Percentiles rank a stretch among this genome's conserved stretches.
phyloP scores from a whole-genome alignment of 1,140 invertebrate genomes.

The Drosophila carrolli region DNA sequence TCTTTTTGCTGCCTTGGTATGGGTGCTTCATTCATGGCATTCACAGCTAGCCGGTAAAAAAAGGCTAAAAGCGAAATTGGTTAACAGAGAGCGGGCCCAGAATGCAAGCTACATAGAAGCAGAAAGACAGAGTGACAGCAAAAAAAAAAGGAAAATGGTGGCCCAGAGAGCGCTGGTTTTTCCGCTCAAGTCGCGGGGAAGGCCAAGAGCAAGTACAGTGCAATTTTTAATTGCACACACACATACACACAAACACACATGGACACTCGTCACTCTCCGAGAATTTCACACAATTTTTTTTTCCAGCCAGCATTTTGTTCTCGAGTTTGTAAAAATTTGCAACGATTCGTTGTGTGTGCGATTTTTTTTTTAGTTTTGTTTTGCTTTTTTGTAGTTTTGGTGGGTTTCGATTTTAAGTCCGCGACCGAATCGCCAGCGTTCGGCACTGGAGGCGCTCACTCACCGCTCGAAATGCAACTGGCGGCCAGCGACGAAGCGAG shows the following conservation, averaged over 20 bases:
- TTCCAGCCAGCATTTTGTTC: conserved; percentile 59
- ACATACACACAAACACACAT: conserved; percentile 37
- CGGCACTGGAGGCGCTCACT: conserved; percentile 74
- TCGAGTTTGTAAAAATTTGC: conserved; percentile 68
- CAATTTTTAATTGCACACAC: conserved; percentile 75
- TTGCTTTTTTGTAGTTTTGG: conserved; percentile 29
- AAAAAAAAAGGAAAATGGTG: conserved; percentile 75
- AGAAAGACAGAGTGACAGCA: not conserved
- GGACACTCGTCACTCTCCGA: conserved; percentile 32
- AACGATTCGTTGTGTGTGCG: conserved; percentile 19
- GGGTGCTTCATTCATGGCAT: conserved; percentile 73
- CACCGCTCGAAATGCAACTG: conserved; percentile 83
- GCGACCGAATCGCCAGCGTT: conserved; percentile 63
- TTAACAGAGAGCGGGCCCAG: conserved; percentile 50
- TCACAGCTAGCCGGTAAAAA: conserved; percentile 67
- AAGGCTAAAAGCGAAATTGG: conserved; percentile 82
- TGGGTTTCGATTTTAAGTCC: conserved; percentile 57
- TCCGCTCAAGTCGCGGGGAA: conserved; percentile 24
- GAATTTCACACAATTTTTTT: conserved; percentile 53
- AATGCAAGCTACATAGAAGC: conserved; percentile 3
- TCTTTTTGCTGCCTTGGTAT: conserved; percentile 34
- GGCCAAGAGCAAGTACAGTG: conserved; percentile 59
- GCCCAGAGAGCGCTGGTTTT: conserved; percentile 49
- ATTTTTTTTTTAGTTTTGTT: not conserved
- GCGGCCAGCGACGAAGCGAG: conserved; percentile 48